Base-by-base conservation (phyloP, 2,113 vertebrate genomes). In the Rissa tridactyla region DNA sequence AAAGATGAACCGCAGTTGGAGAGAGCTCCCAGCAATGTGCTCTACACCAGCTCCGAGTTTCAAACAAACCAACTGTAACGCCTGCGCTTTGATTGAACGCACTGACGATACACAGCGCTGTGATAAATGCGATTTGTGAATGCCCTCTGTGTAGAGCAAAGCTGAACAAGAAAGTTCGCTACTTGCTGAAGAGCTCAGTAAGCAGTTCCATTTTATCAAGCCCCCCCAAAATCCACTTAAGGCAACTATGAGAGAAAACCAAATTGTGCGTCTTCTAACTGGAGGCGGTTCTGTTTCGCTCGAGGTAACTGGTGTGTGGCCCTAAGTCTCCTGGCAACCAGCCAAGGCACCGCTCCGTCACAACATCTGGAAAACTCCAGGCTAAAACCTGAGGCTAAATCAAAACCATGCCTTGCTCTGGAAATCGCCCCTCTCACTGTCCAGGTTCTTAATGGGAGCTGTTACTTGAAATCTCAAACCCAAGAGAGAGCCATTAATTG, bases 1-100 rank as follows among this genome's bases (percentile, higher is more conserved):
- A 96, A 96, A 96, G 93, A 96, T 92, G 92, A 97, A 93, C 42
- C 78, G 92, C 93, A 86, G 76, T 92, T 96, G 94, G 95, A 96
- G 80, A 90, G 88, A 86, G 71, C 90, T 93, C 15, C 60, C 9
- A 80, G 90, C 92, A 90, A 49, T 2, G 49, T 72, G 60, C 84
- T 80, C 90, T 21, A 8, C 58, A 23, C 83, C 14, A 54, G 83
- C 88, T 82, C 58, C 8, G 76, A 52, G 49, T 80, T 88, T 79
- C 94, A 92, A 92, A 66, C 51, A 29, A 52, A 58, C 64, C 82
- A 47, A 93, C 71, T 49, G 92, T 13, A 86, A 42, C 12, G 90
- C 66, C 80, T 83, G 90, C 34, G 15, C 79, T 58, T 68, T 9
- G 69, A 25, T 4, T 76, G 91, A 38, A 72, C 88, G 21, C 38